Base-by-base conservation (phyloP, 2,797 vertebrate genomes). In the Chiloscyllium punctatum region DNA sequence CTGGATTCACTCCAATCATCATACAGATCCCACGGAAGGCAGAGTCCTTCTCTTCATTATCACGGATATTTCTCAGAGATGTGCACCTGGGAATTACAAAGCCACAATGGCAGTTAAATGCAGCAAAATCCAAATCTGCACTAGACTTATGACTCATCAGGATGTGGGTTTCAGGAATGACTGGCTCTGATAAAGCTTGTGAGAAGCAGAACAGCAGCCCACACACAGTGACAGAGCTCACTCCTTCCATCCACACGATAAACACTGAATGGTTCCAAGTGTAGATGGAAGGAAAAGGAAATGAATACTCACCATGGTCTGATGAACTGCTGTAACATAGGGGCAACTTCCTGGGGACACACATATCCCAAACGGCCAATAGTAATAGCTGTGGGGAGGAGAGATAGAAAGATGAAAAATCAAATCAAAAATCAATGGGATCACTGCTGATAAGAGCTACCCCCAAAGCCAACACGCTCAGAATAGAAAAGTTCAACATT, bases 11-110 rank as follows among this genome's bases (percentile, higher is more conserved):
- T 1, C 98, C 98, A 3, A 99, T 99, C 99, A 99, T 99, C 97
- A 99, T 98, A 95, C 99, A 99, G 97, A 99, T 99, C 94, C 99
- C 99, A 0, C 99, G 98, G 97, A 99, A 99, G 57, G 99, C 99
- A 0, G 99, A 99, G 96, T 99, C 99, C 96, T 99, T 99, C 97
- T 99, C 99, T 96, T 99, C 99, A 0, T 99, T 99, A 97, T 99
- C 99, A 68, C 99, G 97, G 97, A 99, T 99, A 96, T 99, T 99
- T 96, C 99, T 97, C 95, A 99, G 96, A 0, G 99, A 99, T 0
- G 99, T 98, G 97, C 99, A 99, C 99, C 99, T 99, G 96, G 25
- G 13, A 95, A 96, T 21, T 96, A 77, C 96, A 37, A 23, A 25
- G 33, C 15, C 37, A 92, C 21, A 57, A 1, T 68, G 1, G n/a